Conservation (phyloP, 2,888 invertebrate species). For the Ophraella communa region DNA sequence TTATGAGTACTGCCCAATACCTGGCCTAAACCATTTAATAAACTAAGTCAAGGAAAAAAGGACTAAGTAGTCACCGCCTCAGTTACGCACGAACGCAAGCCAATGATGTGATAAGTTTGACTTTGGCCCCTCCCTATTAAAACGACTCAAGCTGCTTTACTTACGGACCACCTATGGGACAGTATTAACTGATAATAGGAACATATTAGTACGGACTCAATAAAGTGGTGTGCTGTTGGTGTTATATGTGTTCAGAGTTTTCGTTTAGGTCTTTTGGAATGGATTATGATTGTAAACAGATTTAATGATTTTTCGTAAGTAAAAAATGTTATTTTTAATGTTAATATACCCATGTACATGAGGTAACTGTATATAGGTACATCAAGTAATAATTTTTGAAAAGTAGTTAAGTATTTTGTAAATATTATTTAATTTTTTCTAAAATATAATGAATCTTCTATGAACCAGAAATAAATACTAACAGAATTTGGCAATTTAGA, state of each 20-base stretch:
- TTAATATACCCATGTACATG: no score
- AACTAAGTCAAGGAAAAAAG: slow-evolving; percentile 24
- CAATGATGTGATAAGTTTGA: slow-evolving; percentile 41
- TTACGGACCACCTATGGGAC: slow-evolving; percentile 48
- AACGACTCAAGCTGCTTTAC: slow-evolving; percentile 37
- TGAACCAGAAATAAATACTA: no score
- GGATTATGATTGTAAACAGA: slow-evolving; percentile 10
- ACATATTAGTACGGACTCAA: slow-evolving; percentile 36
- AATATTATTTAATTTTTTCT: no score
- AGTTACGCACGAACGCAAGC: slow-evolving; percentile 40
- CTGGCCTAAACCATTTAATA: slow-evolving; percentile 5
- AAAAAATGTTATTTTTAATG: background rate
- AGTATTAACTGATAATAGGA: slow-evolving; percentile 49
- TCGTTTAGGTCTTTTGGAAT: slow-evolving; percentile 3
- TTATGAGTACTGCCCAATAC: background rate
- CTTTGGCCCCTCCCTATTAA: slow-evolving; percentile 47
- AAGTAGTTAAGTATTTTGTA: no score
- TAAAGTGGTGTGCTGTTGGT: slow-evolving; percentile 6
- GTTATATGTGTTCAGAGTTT: slow-evolving; percentile 24
- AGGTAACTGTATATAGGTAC: no score
- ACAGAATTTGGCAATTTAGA: no score
- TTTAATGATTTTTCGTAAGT: slow-evolving; percentile 1
- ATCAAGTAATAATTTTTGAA: no score
- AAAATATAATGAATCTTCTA: no score
- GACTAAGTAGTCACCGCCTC: slow-evolving; percentile 41